Conservation (phyloP, 1,140 invertebrate species). For the Copidosoma floridanum region DNA sequence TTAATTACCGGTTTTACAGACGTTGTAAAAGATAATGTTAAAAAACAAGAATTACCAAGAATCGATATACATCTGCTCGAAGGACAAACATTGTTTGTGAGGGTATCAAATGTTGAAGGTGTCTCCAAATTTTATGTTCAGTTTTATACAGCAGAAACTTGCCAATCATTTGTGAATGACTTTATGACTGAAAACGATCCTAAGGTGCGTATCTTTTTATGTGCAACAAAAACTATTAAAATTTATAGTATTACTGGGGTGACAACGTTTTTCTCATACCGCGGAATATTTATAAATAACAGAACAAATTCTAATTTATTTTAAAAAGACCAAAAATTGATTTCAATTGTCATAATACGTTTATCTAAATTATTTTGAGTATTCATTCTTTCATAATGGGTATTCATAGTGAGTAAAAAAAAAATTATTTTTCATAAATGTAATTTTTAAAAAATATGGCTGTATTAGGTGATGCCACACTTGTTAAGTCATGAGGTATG, state of each 20-base stretch:
- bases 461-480: conserved; percentile 51
- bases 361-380: too few relatives aligned
- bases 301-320: too few relatives aligned
- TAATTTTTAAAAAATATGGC: conserved; percentile 33
- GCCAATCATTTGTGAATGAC: conserved; percentile 34
- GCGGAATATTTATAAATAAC: too few relatives aligned
- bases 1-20: not conserved
- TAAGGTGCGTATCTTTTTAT: conserved; percentile 38
- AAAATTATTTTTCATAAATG: too few relatives aligned
- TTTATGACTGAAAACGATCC: conserved; percentile 42
- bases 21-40: not conserved
- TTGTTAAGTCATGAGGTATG: conserved; percentile 45
- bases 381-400: too few relatives aligned
- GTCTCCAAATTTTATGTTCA: conserved; percentile 49
- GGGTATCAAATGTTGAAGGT: conserved; percentile 44
- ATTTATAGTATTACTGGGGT: too few relatives aligned
- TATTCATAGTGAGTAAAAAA: too few relatives aligned
- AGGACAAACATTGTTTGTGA: conserved; percentile 46
- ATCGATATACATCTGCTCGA: conserved; percentile 46
- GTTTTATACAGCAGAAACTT: conserved; percentile 41
- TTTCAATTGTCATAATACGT: too few relatives aligned
- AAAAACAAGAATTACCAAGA: conserved; percentile 6
- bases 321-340: too few relatives aligned
- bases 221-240: too few relatives aligned
- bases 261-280: too few relatives aligned